phyloP scores from a whole-genome alignment of 2,113 vertebrate genomes.

The Hemichromis elongatus region DNA sequence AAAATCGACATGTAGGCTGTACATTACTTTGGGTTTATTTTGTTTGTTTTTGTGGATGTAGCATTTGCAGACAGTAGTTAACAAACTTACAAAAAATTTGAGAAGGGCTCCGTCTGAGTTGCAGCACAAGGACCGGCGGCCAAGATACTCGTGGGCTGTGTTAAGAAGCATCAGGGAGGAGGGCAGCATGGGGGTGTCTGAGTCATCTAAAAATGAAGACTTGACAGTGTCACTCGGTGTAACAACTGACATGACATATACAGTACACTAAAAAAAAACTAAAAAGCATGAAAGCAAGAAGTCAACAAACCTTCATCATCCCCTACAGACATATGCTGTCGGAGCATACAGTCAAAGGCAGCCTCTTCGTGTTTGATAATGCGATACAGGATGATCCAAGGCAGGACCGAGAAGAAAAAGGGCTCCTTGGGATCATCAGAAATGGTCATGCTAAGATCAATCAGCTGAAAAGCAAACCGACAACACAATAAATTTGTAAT shows the following conservation, averaged over 20 bases:
- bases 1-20: neutral
- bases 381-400: conserved; percentile 90
- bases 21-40: neutral
- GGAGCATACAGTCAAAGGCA: conserved; percentile 79
- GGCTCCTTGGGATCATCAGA: conserved; percentile 92
- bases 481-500: neutral
- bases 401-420: conserved; percentile 88
- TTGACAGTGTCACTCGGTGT: neutral
- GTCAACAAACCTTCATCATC: conserved; percentile 79
- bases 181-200: conserved; percentile 84
- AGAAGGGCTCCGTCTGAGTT: conserved; percentile 90
- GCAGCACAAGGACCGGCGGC: conserved; percentile 91
- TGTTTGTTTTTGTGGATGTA: neutral
- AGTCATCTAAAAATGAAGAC: conserved; percentile 59
- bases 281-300: neutral
- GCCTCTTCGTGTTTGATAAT: conserved; percentile 93
- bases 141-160: conserved; percentile 94
- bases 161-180: conserved; percentile 95
- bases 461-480: conserved; percentile 72
- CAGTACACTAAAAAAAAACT: neutral
- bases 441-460: conserved; percentile 89
- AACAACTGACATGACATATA: neutral
- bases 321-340: conserved; percentile 77
- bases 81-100: conserved; percentile 88
- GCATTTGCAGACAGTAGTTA: neutral